Percentiles rank a stretch among this genome's conserved stretches.
Evolutionary conservation across 2,797 vertebrate species (phyloP).

Genomic region (Pyrocephalus nanus): DNA sequence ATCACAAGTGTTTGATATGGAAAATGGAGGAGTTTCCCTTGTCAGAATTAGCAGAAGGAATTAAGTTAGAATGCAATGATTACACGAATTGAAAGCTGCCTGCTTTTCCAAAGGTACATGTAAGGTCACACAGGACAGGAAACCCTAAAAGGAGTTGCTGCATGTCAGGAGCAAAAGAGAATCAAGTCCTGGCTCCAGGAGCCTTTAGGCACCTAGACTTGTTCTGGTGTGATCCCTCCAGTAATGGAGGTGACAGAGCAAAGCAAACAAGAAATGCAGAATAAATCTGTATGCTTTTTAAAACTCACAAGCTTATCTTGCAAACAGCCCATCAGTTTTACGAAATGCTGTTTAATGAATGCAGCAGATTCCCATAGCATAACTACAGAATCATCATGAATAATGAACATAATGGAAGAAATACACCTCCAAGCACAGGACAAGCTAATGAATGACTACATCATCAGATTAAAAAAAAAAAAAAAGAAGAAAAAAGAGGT

Average conservation of each 20-base stretch:
- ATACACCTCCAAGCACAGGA: constrained; percentile 41
- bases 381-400: constrained; percentile 37
- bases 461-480: not conserved
- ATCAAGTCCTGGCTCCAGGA: not conserved
- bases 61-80: not conserved
- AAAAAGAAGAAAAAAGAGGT: not conserved
- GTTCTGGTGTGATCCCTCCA: not conserved
- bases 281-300: not conserved
- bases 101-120: not conserved
- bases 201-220: not conserved
- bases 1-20: not conserved
- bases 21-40: not conserved
- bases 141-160: not conserved
- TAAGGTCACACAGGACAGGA: not conserved
- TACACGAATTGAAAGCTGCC: not conserved
- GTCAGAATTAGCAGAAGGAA: not conserved
- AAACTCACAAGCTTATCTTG: constrained; percentile 25
- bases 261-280: not conserved
- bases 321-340: constrained; percentile 57
- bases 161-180: not conserved
- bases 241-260: not conserved
- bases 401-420: constrained; percentile 61
- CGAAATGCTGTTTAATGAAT: constrained; percentile 66
- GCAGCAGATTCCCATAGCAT: constrained; percentile 50
- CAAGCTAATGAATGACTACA: constrained; percentile 38